Percentiles rank a stretch among this genome's conserved stretches.
phyloP scores from a whole-genome alignment of 2,113 vertebrate genomes.

The Sterrhoptilus dennistouni region DNA sequence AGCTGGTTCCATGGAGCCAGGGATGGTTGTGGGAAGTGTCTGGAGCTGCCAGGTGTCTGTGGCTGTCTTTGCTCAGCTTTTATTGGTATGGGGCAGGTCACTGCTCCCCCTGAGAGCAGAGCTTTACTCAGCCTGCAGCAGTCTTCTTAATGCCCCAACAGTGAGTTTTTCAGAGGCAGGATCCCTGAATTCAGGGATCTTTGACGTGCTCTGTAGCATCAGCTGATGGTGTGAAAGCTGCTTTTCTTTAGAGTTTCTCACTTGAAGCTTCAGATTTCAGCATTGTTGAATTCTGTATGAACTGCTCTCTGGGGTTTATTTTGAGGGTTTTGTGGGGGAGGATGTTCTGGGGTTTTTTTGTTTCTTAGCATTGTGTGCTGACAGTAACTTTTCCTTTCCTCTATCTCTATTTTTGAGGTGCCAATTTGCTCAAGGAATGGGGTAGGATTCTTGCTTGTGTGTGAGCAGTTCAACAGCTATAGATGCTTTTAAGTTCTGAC shows the following conservation, averaged over 20 bases:
- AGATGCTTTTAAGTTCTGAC: not conserved
- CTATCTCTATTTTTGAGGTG: not conserved
- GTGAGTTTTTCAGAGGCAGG: not conserved
- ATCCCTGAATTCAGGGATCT: not conserved
- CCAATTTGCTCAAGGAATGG: not conserved
- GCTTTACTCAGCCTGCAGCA: not conserved
- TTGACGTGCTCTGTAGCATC: not conserved
- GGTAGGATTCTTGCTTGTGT: not conserved
- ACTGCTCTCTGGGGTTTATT: not conserved
- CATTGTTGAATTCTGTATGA: not conserved
- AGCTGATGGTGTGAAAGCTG: not conserved
- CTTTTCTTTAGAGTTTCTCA: not conserved
- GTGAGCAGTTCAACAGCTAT: not conserved
- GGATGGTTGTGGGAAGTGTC: not conserved
- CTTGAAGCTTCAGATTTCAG: not conserved
- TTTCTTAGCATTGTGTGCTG: not conserved
- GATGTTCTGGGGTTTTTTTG: not conserved
- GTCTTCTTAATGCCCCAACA: not conserved
- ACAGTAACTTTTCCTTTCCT: not conserved
- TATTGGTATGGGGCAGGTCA: not conserved
- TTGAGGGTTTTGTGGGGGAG: not conserved
- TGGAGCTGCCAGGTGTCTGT: not conserved
- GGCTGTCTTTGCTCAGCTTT: not conserved
- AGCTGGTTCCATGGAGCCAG: not conserved
- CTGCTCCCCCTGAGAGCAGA: not conserved